These are phyloP conservation scores for Acleris literana DNA, from an alignment of 2,888 invertebrate genomes.

Conservation along the genomic window DNA sequence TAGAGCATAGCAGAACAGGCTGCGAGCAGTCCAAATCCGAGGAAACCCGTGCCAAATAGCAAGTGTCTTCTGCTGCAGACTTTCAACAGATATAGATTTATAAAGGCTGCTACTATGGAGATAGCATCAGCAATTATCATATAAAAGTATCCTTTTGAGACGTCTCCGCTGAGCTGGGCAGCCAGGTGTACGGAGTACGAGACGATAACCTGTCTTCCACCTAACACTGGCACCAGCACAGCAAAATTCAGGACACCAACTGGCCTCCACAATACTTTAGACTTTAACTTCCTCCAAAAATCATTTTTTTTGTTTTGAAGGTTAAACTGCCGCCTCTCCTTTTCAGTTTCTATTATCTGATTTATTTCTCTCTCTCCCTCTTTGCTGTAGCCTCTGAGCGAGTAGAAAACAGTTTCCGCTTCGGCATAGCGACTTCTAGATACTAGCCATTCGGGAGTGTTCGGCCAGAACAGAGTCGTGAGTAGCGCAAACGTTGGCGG, in stretches of 20 bases:
- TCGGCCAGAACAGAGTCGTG: slow-evolving; percentile 7
- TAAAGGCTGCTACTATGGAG: background rate
- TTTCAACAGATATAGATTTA: slow-evolving; percentile 3
- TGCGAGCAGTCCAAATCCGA: background rate
- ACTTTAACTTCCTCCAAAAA: slow-evolving; percentile 12
- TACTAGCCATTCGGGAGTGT: slow-evolving; percentile 21
- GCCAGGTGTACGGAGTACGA: slow-evolving; percentile 29
- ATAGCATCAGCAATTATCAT: slow-evolving; percentile 16
- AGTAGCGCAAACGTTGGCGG: slow-evolving; percentile 6
- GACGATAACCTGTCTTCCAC: slow-evolving; percentile 29
- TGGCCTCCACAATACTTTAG: slow-evolving; percentile 31
- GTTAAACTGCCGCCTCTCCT: slow-evolving; percentile 15
- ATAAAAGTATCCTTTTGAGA: slow-evolving; percentile 25
- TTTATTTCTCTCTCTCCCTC: slow-evolving; percentile 5
- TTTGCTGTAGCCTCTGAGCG: slow-evolving; percentile 7
- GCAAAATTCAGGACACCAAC: slow-evolving; percentile 18
- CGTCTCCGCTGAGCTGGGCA: slow-evolving; percentile 24
- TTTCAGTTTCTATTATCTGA: slow-evolving; percentile 8
- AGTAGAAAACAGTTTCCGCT: slow-evolving; percentile 8
- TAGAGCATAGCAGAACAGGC: background rate
- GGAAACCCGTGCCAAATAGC: slow-evolving; percentile 7
- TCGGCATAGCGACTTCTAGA: slow-evolving; percentile 11
- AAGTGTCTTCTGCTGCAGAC: slow-evolving; percentile 15
- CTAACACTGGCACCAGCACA: slow-evolving; percentile 13
- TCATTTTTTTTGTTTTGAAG: background rate